Evolutionary conservation across 2,797 vertebrate genomes (phyloP).

Genomic region (Lacerta bilineata): DNA sequence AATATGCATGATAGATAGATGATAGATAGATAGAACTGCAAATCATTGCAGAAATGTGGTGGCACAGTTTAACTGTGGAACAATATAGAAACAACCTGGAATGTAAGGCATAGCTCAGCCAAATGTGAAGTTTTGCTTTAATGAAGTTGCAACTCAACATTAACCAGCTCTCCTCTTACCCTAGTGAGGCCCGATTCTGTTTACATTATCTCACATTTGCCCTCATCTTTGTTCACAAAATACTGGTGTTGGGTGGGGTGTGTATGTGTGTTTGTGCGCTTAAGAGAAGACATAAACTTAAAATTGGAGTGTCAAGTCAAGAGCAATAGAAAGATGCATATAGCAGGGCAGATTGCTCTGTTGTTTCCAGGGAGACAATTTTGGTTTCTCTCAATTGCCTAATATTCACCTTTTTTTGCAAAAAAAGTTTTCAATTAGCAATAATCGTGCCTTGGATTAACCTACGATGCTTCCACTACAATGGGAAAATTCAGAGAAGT

Average conservation of each 20-base stretch:
- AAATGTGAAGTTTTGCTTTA: background rate
- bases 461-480: no score
- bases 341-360: background rate
- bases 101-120: background rate
- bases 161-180: background rate
- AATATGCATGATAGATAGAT: no score
- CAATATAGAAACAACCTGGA: background rate
- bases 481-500: no score
- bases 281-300: background rate
- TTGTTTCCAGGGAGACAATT: background rate
- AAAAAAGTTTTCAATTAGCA: no score
- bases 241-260: no score
- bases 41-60: no score
- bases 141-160: background rate
- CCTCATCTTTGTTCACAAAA: conserved; percentile 2
- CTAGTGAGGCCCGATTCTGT: background rate
- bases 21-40: no score
- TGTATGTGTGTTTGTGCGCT: background rate
- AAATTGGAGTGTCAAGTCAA: no score
- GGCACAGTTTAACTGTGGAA: background rate
- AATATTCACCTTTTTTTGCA: no score
- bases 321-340: background rate
- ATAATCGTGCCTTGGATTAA: no score
- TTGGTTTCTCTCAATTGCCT: no score
- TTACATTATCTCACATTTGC: background rate